phyloP scores from a whole-genome alignment of 2,797 vertebrate genomes.

The Mastacembelus armatus region DNA sequence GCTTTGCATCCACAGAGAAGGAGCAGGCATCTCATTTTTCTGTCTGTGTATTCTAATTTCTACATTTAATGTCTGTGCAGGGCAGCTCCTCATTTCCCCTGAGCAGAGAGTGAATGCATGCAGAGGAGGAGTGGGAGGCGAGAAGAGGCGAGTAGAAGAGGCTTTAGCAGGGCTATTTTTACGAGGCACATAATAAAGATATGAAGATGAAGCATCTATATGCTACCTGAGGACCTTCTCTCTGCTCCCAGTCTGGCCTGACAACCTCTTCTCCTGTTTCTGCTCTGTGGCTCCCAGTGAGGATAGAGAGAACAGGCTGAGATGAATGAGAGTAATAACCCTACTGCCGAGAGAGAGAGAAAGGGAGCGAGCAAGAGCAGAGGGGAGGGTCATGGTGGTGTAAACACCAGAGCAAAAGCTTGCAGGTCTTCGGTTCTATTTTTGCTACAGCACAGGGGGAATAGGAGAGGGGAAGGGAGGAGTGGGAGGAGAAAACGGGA shows the following conservation, averaged over 20 bases:
- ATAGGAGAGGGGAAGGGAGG: slow-evolving; percentile 51
- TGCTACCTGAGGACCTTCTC: slow-evolving; percentile 67
- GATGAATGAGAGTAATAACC: slow-evolving; percentile 75
- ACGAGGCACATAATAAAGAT: slow-evolving; percentile 75
- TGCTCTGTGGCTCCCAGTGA: slow-evolving; percentile 50
- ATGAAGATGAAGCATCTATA: slow-evolving; percentile 72
- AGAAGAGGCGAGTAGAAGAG: slow-evolving; percentile 30
- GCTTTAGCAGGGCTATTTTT: slow-evolving; percentile 73
- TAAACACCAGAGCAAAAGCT: slow-evolving; percentile 78
- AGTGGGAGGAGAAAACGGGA: slow-evolving; percentile 48
- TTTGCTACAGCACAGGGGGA: slow-evolving; percentile 68
- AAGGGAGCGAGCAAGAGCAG: slow-evolving; percentile 43
- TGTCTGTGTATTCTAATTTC: slow-evolving; percentile 50
- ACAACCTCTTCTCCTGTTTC: slow-evolving; percentile 60
- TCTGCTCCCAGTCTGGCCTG: slow-evolving; percentile 58
- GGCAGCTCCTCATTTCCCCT: slow-evolving; percentile 56
- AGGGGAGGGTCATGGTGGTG: slow-evolving; percentile 68
- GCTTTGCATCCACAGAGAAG: slow-evolving; percentile 35
- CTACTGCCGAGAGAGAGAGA: slow-evolving; percentile 64
- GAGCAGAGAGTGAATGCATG: slow-evolving; percentile 58
- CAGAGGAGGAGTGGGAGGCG: slow-evolving; percentile 61
- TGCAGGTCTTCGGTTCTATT: slow-evolving; percentile 80
- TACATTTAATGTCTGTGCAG: slow-evolving; percentile 59
- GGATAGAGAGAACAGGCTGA: slow-evolving; percentile 60
- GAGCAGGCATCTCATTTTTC: slow-evolving; percentile 33